phyloP scores from a whole-genome alignment of 2,888 invertebrate genomes.

The Prosapia bicincta region DNA sequence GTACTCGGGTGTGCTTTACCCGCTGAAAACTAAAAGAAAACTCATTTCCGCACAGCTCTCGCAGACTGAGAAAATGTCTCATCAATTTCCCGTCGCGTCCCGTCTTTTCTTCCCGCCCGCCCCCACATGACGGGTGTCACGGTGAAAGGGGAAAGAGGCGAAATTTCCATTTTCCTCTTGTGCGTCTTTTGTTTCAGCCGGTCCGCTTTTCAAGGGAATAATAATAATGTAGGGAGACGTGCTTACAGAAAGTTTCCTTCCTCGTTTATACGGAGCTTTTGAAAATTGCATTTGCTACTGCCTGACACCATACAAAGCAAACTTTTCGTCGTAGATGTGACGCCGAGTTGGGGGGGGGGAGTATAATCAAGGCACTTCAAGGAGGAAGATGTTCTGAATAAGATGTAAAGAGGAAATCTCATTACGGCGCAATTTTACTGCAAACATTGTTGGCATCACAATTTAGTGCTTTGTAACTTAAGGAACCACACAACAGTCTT shows the following conservation, averaged over 20 bases:
- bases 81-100: constrained; percentile 19
- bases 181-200: constrained; percentile 21
- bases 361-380: neutral
- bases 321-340: constrained; percentile 24
- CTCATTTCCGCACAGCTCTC: constrained; percentile 30
- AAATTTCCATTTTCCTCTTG: constrained; percentile 22
- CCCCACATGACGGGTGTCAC: constrained; percentile 20
- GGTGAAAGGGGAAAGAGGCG: neutral
- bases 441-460: too few species aligned
- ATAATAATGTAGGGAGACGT: constrained; percentile 19
- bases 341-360: neutral
- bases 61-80: constrained; percentile 20
- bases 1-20: constrained; percentile 16
- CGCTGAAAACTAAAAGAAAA: constrained; percentile 34
- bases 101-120: constrained; percentile 15
- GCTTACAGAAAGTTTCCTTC: constrained; percentile 10
- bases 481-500: too few species aligned
- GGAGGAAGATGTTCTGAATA: constrained; percentile 18
- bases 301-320: constrained; percentile 8
- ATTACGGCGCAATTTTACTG: too few species aligned
- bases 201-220: constrained; percentile 18
- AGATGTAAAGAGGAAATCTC: constrained; percentile 17
- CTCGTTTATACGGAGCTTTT: constrained; percentile 28
- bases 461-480: too few species aligned
- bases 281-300: constrained; percentile 35